Percentiles rank a stretch among this genome's conserved stretches.
phyloP scores from a whole-genome alignment of 2,888 invertebrate genomes.

The Balanococcus diminutus region DNA sequence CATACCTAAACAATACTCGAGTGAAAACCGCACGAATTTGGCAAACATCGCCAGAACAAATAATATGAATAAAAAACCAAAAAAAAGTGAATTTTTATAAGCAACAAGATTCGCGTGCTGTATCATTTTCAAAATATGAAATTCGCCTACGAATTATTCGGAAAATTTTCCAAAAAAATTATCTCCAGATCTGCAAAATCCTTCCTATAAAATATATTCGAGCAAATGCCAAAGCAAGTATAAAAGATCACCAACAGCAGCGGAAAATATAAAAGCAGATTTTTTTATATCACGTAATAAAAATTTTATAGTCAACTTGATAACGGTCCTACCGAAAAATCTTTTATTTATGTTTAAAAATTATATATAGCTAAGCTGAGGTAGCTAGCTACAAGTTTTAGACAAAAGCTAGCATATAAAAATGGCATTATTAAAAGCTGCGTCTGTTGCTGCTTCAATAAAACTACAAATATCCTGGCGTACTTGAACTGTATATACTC shows the following conservation, averaged over 20 bases:
- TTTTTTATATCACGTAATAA: constrained; percentile 32
- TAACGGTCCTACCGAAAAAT: constrained; percentile 29
- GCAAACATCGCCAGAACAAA: too few relatives aligned
- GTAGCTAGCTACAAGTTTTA: background rate
- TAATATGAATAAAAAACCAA: too few relatives aligned
- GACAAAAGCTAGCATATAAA: constrained; percentile 9
- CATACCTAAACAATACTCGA: too few relatives aligned
- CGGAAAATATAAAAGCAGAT: background rate
- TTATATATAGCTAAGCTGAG: background rate
- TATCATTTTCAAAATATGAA: too few relatives aligned
- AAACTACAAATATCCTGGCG: constrained; percentile 17
- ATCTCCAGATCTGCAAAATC: too few relatives aligned
- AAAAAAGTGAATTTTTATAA: too few relatives aligned
- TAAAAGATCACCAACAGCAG: background rate
- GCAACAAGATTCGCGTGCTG: too few relatives aligned
- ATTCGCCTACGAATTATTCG: too few relatives aligned
- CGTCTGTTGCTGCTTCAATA: constrained; percentile 22
- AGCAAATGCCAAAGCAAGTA: background rate
- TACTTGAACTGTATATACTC: background rate
- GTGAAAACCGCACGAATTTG: too few relatives aligned
- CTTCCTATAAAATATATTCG: background rate
- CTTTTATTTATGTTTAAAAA: constrained; percentile 30
- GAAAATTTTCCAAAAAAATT: too few relatives aligned
- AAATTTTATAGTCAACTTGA: constrained; percentile 23
- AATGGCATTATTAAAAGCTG: background rate